These are phyloP conservation scores for Edolisoma coerulescens DNA, from an alignment of 2,113 vertebrate genomes.

Conservation along the genomic window DNA sequence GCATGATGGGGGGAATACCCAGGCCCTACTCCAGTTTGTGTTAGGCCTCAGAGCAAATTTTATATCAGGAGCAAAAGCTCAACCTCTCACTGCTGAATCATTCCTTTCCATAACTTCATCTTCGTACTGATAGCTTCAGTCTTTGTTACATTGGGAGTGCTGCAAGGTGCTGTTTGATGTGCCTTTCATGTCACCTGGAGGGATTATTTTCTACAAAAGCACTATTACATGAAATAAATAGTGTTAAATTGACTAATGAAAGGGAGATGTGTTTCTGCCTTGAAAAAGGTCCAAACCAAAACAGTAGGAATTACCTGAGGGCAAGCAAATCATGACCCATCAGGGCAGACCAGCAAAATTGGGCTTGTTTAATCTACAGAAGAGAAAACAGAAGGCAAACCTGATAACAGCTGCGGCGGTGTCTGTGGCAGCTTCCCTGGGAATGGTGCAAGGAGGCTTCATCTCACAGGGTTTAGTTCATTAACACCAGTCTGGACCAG, in stretches of 20 bases:
- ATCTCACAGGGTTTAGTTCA: rapidly evolving
- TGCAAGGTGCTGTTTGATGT: neutral
- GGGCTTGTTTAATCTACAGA: neutral
- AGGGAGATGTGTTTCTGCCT: neutral
- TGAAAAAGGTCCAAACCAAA: neutral
- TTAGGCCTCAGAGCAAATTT: neutral
- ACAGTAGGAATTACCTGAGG: neutral
- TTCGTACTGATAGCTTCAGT: neutral
- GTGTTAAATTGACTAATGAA: neutral
- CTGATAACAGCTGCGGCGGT: neutral
- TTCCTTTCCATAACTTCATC: neutral
- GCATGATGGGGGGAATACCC: neutral
- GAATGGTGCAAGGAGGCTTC: neutral
- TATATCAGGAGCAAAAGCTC: neutral
- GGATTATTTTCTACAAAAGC: neutral
- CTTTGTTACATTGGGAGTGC: neutral
- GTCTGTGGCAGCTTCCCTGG: neutral
- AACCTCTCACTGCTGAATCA: neutral
- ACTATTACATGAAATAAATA: neutral
- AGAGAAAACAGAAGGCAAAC: neutral
- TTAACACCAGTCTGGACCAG: neutral
- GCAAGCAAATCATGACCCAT: neutral
- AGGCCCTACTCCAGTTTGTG: neutral
- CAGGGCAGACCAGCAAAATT: neutral
- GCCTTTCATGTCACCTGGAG: neutral